Evolutionary conservation across 1,140 invertebrate species (phyloP).

Genomic region (Drosophila gunungcola): DNA sequence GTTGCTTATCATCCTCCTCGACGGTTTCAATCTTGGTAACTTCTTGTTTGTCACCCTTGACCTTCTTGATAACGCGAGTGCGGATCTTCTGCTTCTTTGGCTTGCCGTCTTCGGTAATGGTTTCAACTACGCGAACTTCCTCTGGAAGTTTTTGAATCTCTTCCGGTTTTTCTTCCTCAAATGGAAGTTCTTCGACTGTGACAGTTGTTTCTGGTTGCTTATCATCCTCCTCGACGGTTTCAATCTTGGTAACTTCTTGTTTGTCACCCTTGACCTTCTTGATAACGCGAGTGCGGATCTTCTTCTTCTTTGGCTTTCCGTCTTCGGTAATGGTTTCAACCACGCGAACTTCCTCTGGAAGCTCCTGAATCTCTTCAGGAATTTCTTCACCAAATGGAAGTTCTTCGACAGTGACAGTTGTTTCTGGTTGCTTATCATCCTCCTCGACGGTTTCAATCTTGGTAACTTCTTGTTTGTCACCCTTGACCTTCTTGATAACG

Average conservation of each 20-base stretch:
- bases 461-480: conserved; percentile 7
- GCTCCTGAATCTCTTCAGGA: background rate
- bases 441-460: conserved; percentile 4
- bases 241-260: conserved; percentile 7
- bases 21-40: conserved; percentile 2
- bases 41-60: conserved; percentile 9
- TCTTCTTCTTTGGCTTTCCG: conserved; percentile 2
- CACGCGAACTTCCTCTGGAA: conserved; percentile 1
- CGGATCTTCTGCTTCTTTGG: conserved; percentile 8
- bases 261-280: conserved; percentile 8
- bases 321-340: conserved; percentile 1
- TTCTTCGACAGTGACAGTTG: conserved; percentile 2
- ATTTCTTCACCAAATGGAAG: background rate
- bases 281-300: conserved; percentile 1
- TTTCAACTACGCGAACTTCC: conserved; percentile 1
- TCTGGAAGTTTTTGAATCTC: background rate
- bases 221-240: conserved; percentile 3
- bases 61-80: conserved; percentile 2
- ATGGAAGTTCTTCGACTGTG: background rate
- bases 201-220: conserved; percentile 3
- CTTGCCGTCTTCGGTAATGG: conserved; percentile 1
- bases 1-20: conserved; percentile 1
- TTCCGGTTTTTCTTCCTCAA: background rate
- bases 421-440: conserved; percentile 1
- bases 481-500: conserved; percentile 4